phyloP scores from a whole-genome alignment of 2,113 vertebrate species.

The Uropsilus gracilis region DNA sequence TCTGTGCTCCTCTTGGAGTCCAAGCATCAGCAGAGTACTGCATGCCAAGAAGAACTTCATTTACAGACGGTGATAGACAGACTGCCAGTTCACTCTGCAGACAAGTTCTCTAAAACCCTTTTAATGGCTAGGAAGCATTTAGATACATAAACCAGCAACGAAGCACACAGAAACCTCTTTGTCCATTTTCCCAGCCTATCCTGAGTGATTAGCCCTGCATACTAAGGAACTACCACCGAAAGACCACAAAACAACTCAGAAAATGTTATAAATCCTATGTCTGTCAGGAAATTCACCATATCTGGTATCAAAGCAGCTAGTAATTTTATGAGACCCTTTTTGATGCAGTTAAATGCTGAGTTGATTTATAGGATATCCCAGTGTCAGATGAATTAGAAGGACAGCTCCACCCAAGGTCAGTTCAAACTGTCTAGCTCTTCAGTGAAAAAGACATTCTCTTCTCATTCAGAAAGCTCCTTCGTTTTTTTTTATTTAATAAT shows the following conservation, averaged over 20 bases:
- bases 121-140: background rate
- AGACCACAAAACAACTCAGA: background rate
- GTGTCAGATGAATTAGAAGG: background rate
- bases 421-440: background rate
- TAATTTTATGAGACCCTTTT: background rate
- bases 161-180: background rate
- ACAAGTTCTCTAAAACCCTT: background rate
- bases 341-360: background rate
- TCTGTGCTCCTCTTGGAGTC: slow-evolving; percentile 11
- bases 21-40: slow-evolving; percentile 26
- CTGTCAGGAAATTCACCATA: background rate
- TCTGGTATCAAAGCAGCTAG: background rate
- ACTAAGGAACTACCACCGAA: background rate
- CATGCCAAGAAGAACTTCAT: background rate
- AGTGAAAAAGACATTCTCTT: background rate
- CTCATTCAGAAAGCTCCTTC: slow-evolving; percentile 4
- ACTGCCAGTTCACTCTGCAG: background rate
- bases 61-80: background rate
- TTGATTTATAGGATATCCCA: background rate
- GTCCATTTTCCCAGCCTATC: background rate
- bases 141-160: background rate
- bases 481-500: too few relatives aligned
- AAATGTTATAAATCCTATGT: background rate
- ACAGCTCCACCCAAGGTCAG: too few relatives aligned
- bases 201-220: background rate